Base-by-base conservation (phyloP, 2,113 vertebrate species). In the Zapornia atra region DNA sequence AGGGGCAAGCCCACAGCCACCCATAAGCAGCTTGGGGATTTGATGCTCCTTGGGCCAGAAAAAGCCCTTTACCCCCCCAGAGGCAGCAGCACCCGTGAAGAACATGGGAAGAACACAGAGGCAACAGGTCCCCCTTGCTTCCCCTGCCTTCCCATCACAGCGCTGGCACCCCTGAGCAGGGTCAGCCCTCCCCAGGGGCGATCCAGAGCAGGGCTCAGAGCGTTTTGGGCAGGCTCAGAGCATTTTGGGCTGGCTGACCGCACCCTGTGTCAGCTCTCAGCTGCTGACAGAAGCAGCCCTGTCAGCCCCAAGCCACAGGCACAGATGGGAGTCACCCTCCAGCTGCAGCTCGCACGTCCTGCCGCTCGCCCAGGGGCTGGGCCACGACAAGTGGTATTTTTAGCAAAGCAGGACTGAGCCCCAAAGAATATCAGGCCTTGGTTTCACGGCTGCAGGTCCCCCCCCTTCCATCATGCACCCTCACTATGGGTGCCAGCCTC, bases 341-440 rank as follows among this genome's bases (percentile, higher is more conserved):
- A 90, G 73, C 83, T 82, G 83, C 69, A 81, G 65, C 79, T 54
- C 69, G 38, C 26, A 12, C 10, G 2, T 60, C 56, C 65, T 64
- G 71, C 34, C 3, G 0, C 38, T 65, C 3, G 16, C n/a, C 0
- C 0, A 59, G 38, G 21, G 34, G 28, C 31, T 1, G 0, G 36
- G 29, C 51, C 42, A 34, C 0, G 0, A 59, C 12, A 44, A 50
- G 31, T 9, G 40, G 34, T 70, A 69, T 63, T 81, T 86, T 69
- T 31, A 88, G 54, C 42, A 72, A 64, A 63, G 29, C 5, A 5
- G 11, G 36, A 24, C 64, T 4, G 11, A 85, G 25, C 28, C 50
- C 50, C 65, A 4, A 78, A 33, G 68, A 42, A 4, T 2, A 34
- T 24, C 38, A 42, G 40, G 53, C 25, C 26, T 63, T 42, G 42